Percentiles rank a stretch among this genome's conserved stretches.
These are phyloP conservation scores for Spheniscus humboldti DNA, from an alignment of 2,797 vertebrate species.

Conservation along the genomic window DNA sequence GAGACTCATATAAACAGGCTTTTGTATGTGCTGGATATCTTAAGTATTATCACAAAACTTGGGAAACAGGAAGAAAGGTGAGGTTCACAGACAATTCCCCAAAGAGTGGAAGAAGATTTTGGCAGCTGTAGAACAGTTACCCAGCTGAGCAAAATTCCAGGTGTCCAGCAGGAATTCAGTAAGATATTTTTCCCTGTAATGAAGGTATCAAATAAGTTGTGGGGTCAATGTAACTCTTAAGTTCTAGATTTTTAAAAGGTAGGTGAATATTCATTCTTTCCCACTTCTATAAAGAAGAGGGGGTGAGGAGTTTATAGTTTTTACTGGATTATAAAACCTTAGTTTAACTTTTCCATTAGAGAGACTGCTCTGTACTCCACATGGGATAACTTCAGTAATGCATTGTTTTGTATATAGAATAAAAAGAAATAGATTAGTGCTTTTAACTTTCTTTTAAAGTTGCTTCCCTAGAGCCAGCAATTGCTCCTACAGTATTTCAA, in stretches of 20 bases:
- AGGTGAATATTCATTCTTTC: background rate
- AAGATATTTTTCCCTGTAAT: background rate
- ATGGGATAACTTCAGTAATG: conserved; percentile 42
- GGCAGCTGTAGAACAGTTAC: background rate
- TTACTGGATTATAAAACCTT: background rate
- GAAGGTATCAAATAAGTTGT: background rate
- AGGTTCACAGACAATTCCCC: background rate
- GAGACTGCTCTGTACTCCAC: conserved; percentile 13
- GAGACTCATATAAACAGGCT: background rate
- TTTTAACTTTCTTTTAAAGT: conserved; percentile 55
- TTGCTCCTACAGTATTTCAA: conserved; percentile 14
- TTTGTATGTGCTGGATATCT: background rate
- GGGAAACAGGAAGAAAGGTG: background rate
- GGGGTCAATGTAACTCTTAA: background rate
- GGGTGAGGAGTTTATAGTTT: background rate
- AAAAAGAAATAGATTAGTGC: conserved; percentile 40
- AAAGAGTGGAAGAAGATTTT: background rate
- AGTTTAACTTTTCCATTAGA: conserved; percentile 55
- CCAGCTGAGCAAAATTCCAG: background rate
- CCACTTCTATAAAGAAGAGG: background rate
- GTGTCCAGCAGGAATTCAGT: background rate
- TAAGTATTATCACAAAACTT: background rate
- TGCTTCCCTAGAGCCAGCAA: conserved; percentile 42
- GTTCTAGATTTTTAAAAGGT: background rate
- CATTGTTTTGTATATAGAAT: conserved; percentile 37